phyloP scores from a whole-genome alignment of 2,888 invertebrate genomes.

The Crossocerus cetratus region DNA sequence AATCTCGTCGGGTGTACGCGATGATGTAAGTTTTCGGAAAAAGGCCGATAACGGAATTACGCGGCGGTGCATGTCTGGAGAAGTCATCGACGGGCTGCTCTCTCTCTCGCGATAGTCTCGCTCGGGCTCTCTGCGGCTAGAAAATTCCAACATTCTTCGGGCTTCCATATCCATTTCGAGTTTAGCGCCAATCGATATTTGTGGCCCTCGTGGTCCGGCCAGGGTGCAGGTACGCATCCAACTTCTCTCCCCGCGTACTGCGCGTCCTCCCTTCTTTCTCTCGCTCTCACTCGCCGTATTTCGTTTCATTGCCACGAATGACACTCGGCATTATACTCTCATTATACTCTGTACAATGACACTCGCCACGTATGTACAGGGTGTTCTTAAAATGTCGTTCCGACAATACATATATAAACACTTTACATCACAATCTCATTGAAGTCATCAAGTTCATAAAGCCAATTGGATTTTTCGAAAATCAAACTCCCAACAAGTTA shows the following conservation, averaged over 20 bases:
- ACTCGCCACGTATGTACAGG: too few relatives aligned
- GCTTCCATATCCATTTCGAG: constrained; percentile 76
- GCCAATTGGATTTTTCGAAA: too few relatives aligned
- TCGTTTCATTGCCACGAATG: constrained; percentile 10
- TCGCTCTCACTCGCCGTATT: constrained; percentile 22
- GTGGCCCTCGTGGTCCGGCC: constrained; percentile 53
- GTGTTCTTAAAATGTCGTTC: too few relatives aligned
- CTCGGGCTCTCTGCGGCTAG: constrained; percentile 47
- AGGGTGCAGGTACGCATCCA: constrained; percentile 48
- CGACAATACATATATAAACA: too few relatives aligned
- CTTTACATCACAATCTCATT: too few relatives aligned
- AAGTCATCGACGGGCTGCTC: constrained; percentile 34
- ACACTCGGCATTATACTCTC: neutral
- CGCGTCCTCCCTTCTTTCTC: constrained; percentile 19
- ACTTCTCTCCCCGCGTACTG: constrained; percentile 7
- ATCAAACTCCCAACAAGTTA: too few relatives aligned
- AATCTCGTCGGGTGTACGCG: too few relatives aligned
- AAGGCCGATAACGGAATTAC: neutral
- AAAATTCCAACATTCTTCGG: constrained; percentile 74
- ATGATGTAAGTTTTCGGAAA: neutral
- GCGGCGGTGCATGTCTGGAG: neutral
- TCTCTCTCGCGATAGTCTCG: constrained; percentile 14
- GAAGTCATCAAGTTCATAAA: too few relatives aligned
- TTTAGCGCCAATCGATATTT: constrained; percentile 72
- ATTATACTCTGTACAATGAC: too few relatives aligned